Evolutionary conservation across 1,140 invertebrate species (phyloP).

Genomic region (Lordiphosa stackelbergi): DNA sequence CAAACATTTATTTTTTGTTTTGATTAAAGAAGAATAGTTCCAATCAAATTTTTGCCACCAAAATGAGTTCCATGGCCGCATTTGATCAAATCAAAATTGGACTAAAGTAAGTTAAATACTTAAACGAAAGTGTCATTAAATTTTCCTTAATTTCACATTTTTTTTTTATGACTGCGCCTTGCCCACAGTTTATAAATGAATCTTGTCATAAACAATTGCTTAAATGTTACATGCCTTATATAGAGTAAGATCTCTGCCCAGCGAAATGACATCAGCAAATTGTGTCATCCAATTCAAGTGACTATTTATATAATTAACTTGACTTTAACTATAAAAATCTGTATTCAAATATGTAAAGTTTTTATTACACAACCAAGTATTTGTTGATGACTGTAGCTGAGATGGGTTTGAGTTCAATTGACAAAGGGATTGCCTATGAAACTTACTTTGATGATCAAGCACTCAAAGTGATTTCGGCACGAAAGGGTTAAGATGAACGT

Average conservation of each 20-base stretch:
- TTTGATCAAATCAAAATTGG: conserved; percentile 75
- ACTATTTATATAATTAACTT: conserved; percentile 17
- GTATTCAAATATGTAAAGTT: not conserved
- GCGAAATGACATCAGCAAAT: conserved; percentile 32
- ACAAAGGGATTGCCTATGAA: no score
- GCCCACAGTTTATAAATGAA: no score
- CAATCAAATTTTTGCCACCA: conserved; percentile 5
- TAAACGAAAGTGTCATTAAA: no score
- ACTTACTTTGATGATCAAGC: no score
- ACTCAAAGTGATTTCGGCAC: no score
- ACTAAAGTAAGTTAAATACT: conserved; percentile 59
- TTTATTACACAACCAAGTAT: no score
- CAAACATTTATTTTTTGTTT: not conserved
- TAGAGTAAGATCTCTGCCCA: not conserved
- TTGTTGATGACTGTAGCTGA: not conserved
- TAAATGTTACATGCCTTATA: not conserved
- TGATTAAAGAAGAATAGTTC: no score
- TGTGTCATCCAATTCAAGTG: conserved; percentile 22
- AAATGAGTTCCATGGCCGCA: conserved; percentile 72
- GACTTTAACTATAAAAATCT: not conserved
- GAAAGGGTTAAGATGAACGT: no score
- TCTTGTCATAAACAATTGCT: not conserved
- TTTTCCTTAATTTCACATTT: not conserved
- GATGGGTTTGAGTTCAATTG: not conserved
- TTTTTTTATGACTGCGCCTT: conserved; percentile 4